Percentiles rank a stretch among this genome's conserved stretches.
phyloP scores from a whole-genome alignment of 1,140 invertebrate species.

The Pogonomyrmex barbatus region DNA sequence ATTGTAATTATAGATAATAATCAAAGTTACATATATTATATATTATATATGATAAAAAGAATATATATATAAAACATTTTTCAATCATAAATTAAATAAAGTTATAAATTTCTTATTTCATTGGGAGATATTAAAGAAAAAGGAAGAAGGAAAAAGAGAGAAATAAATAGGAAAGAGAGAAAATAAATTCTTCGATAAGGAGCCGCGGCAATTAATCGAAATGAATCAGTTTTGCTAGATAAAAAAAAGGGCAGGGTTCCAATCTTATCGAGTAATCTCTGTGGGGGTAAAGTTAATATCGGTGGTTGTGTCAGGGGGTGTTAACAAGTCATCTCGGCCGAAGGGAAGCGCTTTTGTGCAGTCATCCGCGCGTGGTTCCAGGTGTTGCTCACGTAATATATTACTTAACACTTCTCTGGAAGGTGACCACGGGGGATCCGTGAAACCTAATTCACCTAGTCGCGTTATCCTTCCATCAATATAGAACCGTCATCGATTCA shows the following conservation, averaged over 20 bases:
- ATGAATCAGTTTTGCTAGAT: slow-evolving; percentile 53
- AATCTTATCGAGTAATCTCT: slow-evolving; percentile 48
- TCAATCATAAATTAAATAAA: background rate
- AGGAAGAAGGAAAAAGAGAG: too few relatives aligned
- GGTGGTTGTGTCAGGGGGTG: slow-evolving; percentile 68
- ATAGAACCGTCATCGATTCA: slow-evolving; percentile 37
- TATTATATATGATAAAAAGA: background rate
- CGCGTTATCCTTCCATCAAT: slow-evolving; percentile 65
- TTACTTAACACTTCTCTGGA: slow-evolving; percentile 82
- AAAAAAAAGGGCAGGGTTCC: slow-evolving; percentile 47
- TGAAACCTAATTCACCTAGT: slow-evolving; percentile 74
- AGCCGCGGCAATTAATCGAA: slow-evolving; percentile 37
- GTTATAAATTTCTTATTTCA: background rate
- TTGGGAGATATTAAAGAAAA: background rate
- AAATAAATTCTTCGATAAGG: slow-evolving; percentile 37
- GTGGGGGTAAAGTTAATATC: slow-evolving; percentile 51
- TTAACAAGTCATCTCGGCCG: slow-evolving; percentile 73
- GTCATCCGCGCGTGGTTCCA: slow-evolving; percentile 76
- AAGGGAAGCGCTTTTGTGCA: slow-evolving; percentile 74
- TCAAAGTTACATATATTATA: too few relatives aligned
- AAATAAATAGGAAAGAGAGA: too few relatives aligned
- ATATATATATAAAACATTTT: background rate
- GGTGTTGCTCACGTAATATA: slow-evolving; percentile 82
- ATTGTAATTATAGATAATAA: too few relatives aligned
- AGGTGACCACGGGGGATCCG: slow-evolving; percentile 75